Percentiles rank a stretch among this genome's conserved stretches.
phyloP scores from a whole-genome alignment of 2,113 vertebrate species.

The Amazona vittata region DNA sequence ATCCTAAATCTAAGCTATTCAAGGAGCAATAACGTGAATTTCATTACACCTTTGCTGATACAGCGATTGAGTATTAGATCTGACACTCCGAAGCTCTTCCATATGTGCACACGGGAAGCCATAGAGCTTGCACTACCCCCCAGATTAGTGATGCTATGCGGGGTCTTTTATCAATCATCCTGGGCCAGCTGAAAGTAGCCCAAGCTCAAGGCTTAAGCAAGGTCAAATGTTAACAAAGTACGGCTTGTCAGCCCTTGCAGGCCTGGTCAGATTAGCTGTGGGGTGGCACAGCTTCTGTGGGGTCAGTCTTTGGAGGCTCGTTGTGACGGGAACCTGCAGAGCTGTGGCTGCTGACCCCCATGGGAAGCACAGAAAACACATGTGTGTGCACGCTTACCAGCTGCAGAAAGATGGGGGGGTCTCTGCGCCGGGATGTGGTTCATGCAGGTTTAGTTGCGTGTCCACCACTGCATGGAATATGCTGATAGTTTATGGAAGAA shows the following conservation, averaged over 20 bases:
- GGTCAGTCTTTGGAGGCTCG: background rate
- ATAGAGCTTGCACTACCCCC: background rate
- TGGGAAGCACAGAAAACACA: background rate
- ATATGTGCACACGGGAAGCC: background rate
- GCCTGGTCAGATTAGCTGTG: background rate
- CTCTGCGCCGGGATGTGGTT: too few species aligned
- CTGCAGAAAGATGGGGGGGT: background rate
- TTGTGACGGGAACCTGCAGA: background rate
- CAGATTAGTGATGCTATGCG: background rate
- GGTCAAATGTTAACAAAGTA: conserved; percentile 26
- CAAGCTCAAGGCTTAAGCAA: conserved; percentile 28
- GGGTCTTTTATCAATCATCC: background rate
- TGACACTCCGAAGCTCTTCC: conserved; percentile 61
- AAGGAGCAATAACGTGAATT: conserved; percentile 64
- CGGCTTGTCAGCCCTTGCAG: background rate
- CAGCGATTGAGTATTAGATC: conserved; percentile 12
- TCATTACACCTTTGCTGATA: conserved; percentile 56
- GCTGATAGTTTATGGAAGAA: background rate
- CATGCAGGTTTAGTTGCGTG: background rate
- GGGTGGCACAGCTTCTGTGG: background rate
- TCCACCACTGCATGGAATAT: accelerated
- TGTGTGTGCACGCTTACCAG: accelerated
- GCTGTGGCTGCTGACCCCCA: accelerated
- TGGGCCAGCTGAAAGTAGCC: background rate
- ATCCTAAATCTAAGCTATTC: conserved; percentile 3